phyloP scores from a whole-genome alignment of 2,888 invertebrate genomes.

The Cyaniris semiargus region DNA sequence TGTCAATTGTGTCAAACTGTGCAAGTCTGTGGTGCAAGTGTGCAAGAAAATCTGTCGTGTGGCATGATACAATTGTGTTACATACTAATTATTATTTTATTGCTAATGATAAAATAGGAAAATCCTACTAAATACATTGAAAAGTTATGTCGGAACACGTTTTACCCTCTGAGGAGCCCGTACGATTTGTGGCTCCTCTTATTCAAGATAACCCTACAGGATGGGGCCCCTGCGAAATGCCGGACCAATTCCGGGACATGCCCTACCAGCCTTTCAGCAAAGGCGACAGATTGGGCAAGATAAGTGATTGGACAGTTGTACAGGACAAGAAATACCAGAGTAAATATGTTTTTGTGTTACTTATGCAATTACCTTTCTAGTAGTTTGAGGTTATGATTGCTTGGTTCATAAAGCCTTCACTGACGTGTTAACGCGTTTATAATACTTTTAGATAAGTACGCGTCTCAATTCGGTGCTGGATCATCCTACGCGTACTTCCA shows the following conservation, averaged over 20 bases:
- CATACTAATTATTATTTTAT: constrained; percentile 23
- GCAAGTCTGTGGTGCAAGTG: too few relatives aligned
- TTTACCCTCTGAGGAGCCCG: constrained; percentile 80
- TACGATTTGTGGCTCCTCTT: constrained; percentile 85
- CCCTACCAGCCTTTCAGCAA: constrained; percentile 99
- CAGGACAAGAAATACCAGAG: constrained; percentile 97
- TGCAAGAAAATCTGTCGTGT: constrained; percentile 53
- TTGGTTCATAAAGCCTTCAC: not conserved
- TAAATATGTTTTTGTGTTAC: constrained; percentile 67
- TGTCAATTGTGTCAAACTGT: too few relatives aligned
- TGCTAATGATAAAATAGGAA: constrained; percentile 37
- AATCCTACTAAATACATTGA: constrained; percentile 38
- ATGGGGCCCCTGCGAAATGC: constrained; percentile 98
- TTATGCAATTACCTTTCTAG: not conserved
- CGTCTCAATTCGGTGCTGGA: constrained; percentile 95
- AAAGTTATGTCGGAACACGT: constrained; percentile 73
- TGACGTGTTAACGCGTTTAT: not conserved
- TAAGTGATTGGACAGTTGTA: constrained; percentile 98
- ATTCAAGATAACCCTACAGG: constrained; percentile 93
- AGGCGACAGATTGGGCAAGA: constrained; percentile 98
- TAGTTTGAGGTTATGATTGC: constrained; percentile 41
- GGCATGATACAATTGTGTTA: constrained; percentile 49
- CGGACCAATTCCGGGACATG: constrained; percentile 96
- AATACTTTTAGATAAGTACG: constrained; percentile 87
- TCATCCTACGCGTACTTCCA: constrained; percentile 99